Evolutionary conservation across 2,888 invertebrate species (phyloP).

Genomic region (Polyommatus iphigenia): DNA sequence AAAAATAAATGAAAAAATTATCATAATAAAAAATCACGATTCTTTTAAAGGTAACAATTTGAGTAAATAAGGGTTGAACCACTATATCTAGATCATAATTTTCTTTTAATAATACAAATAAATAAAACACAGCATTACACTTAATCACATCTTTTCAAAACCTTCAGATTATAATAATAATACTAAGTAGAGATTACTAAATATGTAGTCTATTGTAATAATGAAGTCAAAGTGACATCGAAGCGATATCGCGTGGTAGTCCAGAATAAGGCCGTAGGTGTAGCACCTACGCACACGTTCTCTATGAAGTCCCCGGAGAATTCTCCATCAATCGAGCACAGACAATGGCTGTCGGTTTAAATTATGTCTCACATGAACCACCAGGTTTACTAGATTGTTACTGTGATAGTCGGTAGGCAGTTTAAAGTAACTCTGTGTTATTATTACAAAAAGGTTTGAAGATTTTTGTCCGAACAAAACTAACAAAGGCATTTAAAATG

Average conservation of each 20-base stretch:
- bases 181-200: too few species aligned
- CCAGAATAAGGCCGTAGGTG: conserved; percentile 38
- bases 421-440: not conserved
- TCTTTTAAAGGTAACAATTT: not conserved
- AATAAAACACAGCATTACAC: too few species aligned
- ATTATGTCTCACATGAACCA: conserved; percentile 38
- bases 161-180: too few species aligned
- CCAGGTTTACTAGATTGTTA: conserved; percentile 8
- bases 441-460: not conserved
- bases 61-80: too few species aligned
- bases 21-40: too few species aligned
- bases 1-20: too few species aligned
- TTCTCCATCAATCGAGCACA: conserved; percentile 46
- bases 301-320: conserved; percentile 41
- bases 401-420: not conserved
- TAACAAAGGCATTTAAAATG: too few species aligned
- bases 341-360: conserved; percentile 44
- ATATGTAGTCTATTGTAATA: too few species aligned
- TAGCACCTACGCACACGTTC: conserved; percentile 36
- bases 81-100: too few species aligned
- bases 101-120: too few species aligned
- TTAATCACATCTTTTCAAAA: too few species aligned
- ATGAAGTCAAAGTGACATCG: not conserved
- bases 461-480: too few species aligned
- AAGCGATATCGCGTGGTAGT: not conserved